phyloP scores from a whole-genome alignment of 2,113 vertebrate species.

The Pithys albifrons region DNA sequence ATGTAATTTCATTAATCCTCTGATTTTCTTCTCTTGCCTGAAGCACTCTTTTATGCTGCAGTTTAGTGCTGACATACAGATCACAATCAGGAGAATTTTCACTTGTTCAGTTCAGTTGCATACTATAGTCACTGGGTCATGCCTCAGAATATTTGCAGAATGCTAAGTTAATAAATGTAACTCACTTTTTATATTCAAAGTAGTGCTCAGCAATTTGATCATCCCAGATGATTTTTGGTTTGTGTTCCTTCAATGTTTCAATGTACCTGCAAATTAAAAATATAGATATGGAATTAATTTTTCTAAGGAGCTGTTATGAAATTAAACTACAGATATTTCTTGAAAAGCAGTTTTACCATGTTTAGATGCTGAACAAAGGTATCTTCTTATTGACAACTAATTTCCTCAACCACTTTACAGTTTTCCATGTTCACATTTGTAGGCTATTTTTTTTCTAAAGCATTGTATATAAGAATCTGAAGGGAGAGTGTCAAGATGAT shows the following conservation, averaged over 20 bases:
- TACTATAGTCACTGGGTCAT: neutral
- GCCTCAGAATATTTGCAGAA: neutral
- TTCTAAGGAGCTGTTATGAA: neutral
- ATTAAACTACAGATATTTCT: neutral
- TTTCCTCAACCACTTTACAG: neutral
- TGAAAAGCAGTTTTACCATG: neutral
- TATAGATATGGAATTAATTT: neutral
- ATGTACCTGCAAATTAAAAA: conserved; percentile 82
- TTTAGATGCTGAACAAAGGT: neutral
- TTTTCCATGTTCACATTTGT: neutral
- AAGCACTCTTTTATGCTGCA: neutral
- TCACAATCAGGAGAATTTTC: neutral
- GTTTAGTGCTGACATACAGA: neutral
- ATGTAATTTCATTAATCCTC: neutral
- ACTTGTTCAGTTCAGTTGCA: neutral
- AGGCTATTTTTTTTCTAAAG: neutral
- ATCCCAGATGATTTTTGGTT: conserved; percentile 90
- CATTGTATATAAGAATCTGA: neutral
- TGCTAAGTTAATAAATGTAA: neutral
- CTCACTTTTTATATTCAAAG: conserved; percentile 91
- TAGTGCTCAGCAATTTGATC: conserved; percentile 88
- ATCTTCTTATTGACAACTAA: neutral
- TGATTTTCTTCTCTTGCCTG: neutral
- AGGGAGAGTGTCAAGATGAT: neutral
- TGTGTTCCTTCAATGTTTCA: conserved; percentile 88